Evolutionary conservation across 2,888 invertebrate species (phyloP).

Genomic region (Tryphoninae sp.): DNA sequence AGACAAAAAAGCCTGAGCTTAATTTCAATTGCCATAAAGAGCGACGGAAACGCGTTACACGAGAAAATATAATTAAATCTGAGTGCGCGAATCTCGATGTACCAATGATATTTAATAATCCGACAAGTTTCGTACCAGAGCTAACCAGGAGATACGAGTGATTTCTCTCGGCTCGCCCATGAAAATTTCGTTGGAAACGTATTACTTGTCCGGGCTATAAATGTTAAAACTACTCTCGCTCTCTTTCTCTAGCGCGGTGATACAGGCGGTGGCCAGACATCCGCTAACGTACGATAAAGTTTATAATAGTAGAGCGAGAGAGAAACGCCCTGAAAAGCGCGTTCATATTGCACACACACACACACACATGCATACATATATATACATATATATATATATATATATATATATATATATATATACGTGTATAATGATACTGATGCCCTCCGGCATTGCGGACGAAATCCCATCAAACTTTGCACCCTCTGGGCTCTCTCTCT

Average conservation of each 20-base stretch:
- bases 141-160: slow-evolving; percentile 13
- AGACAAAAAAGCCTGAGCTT: too few species aligned
- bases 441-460: slow-evolving; percentile 59
- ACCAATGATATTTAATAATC: slow-evolving; percentile 13
- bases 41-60: too few species aligned
- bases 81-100: neutral
- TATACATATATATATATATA: slow-evolving; percentile 19
- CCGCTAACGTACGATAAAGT: slow-evolving; percentile 51
- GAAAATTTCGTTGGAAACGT: slow-evolving; percentile 22
- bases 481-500: slow-evolving; percentile 54
- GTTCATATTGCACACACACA: slow-evolving; percentile 2
- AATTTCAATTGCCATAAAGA: too few species aligned
- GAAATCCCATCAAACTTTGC: slow-evolving; percentile 67
- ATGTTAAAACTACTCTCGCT: slow-evolving; percentile 37
- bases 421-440: neutral
- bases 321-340: slow-evolving; percentile 31
- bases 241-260: neutral
- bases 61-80: slow-evolving; percentile 8
- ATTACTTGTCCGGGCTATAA: slow-evolving; percentile 23
- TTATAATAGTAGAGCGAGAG: slow-evolving; percentile 60
- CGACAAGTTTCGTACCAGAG: slow-evolving; percentile 13
- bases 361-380: neutral
- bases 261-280: neutral
- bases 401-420: slow-evolving; percentile 22
- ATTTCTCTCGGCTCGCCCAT: slow-evolving; percentile 24